Base-by-base conservation (phyloP, 2,113 vertebrate species). In the Fregata magnificens region DNA sequence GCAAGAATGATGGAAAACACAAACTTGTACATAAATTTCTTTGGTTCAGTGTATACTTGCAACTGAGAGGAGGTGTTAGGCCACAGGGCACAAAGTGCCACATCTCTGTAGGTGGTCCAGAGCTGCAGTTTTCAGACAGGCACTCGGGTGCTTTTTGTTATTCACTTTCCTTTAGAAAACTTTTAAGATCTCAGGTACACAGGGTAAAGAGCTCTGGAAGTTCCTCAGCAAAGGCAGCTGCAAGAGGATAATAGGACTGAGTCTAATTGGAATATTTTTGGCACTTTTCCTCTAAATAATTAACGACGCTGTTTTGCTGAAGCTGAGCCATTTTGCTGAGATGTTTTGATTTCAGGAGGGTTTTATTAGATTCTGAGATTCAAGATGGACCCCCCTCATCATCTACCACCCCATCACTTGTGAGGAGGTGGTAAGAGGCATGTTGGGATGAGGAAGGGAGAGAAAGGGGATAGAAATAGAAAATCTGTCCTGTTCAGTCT, bases 221-320 rank as follows among this genome's bases (percentile, higher is more conserved):
- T 74, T 83, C 40, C 52, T 79, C 45, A 82, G 34, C 24, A 12
- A 61, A 89, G 45, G 22, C 65, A 94, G 31, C 88, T 94, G 65
- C 45, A 56, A 49, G 56, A 65, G 11, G 40, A 84, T 92, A 86
- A 82, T 29, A 78, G 77, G 40, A 70, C 34, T 71, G 81, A 24
- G 11, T 72, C 69, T 95, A 82, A 91, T 20, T 79, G 53, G 88
- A 94, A 32, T 91, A 62, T 82, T 95, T 94, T 87, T 79, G 88
- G 80, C 38, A 17, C 28, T 82, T 92, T 66, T 78, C 36, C 42
- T 72, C 45, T 92, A 73, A 95, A 89, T 95, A 89, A 91, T 96
- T 91, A 94, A 79, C 0, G 0, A 34, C 0, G 3, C 44, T 55
- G 50, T 90, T 90, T 67, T 69, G 56, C 56, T 90, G 86, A 95